Evolutionary conservation across 2,797 vertebrate genomes (phyloP), one percentile per base, ranked within the genome.

Genomic region (Silurus aristotelis): DNA sequence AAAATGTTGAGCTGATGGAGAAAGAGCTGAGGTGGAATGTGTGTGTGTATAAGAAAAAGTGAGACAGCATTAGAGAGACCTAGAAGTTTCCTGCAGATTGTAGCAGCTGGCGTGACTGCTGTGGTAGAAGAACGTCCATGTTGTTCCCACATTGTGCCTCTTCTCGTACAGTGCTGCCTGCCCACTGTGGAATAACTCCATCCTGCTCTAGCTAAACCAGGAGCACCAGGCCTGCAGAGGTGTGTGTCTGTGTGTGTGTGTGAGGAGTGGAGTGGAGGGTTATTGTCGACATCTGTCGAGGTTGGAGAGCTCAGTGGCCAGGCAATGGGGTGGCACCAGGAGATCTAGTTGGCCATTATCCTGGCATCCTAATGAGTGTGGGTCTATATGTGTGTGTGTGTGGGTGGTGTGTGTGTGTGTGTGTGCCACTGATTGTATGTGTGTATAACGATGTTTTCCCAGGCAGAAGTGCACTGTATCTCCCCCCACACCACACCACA

Each of bases 311-410:
- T 98, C 96, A 94, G 95, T 96, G 97, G 95, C 94, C 97, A 97
- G 97, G 97, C 97, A 98, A 98, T 99, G 97, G 97, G 96, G 96
- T 98, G 97, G 97, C 96, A 95, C 97, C 95, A 96, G 96, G 95
- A 96, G 96, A 96, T 96, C 97, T 97, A 96, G 96, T 98, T 96
- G 97, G 97, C 96, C 96, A 97, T 97, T 97, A 98, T 97, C 96
- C 96, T 97, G 96, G 96, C 96, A 96, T 98, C 95, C 96, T 98
- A 98, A 99, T 99, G 97, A 98, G 83, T 43, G 17, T 46, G 75
- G 79, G 52, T 80, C 76, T 27, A 61, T 82, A 55, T 60, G 58
- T 58, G 82, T 58, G 55, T 75, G 75, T 27, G 43, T 73, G 90
- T 66, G 82, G 82, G 64, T 70, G 56, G 56, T 71, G 58, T 82